A percentile compares a stretch with the other conserved stretches of the same genome.
These are phyloP conservation scores for Drosophila pectinifera DNA, from an alignment of 1,140 invertebrate species.

Conservation along the genomic window DNA sequence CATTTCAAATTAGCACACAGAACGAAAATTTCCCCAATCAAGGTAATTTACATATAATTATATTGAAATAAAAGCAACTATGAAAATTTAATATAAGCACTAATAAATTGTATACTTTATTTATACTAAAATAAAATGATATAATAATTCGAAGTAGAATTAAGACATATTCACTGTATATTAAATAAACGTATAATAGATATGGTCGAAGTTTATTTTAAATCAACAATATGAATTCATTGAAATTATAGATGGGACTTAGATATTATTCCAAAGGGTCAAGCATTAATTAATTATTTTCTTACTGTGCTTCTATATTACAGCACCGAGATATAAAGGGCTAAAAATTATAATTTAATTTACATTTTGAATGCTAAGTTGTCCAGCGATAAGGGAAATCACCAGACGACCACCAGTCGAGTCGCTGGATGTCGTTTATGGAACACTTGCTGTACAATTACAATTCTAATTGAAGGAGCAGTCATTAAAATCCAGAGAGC, in stretches of 20 bases:
- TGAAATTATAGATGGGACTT: too few species aligned
- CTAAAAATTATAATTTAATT: conserved; percentile 55
- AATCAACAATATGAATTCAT: too few species aligned
- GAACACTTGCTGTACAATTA: conserved; percentile 35
- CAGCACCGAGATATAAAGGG: conserved; percentile 19
- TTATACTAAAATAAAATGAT: background rate
- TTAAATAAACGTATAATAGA: too few species aligned
- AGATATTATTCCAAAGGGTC: too few species aligned
- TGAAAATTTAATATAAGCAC: too few species aligned
- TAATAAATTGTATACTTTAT: too few species aligned
- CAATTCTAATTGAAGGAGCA: conserved; percentile 38
- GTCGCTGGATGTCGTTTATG: conserved; percentile 13
- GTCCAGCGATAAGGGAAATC: conserved; percentile 29
- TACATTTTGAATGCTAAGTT: conserved; percentile 45
- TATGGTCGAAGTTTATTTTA: too few species aligned
- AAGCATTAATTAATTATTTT: too few species aligned
- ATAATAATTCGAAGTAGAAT: background rate
- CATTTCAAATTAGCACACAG: conserved; percentile 46
- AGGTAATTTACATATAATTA: too few species aligned
- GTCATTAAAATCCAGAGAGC: conserved; percentile 19
- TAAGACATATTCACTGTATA: too few species aligned
- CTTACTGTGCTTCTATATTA: background rate
- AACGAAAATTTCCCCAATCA: background rate
- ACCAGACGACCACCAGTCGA: conserved; percentile 9
- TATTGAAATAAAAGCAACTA: background rate